Conservation (phyloP, 2,888 invertebrate genomes). For the Dolichopus griseipennis region DNA sequence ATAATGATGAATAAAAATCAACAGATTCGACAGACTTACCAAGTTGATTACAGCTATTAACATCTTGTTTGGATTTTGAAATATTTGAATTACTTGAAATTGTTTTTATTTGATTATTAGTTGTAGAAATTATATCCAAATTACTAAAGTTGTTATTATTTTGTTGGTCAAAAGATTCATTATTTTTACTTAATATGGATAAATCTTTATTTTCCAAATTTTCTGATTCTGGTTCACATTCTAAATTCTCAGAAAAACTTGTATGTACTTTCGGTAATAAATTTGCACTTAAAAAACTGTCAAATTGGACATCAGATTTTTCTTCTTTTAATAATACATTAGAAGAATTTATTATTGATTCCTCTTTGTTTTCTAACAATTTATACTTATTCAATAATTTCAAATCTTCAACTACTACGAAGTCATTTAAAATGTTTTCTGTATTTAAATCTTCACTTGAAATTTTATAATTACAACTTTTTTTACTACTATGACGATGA, state of each 20-base stretch:
- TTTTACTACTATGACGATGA: not conserved
- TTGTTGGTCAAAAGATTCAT: not conserved
- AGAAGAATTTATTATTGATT: not conserved
- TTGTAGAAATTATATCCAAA: not conserved
- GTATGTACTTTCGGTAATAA: not conserved
- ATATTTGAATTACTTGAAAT: not conserved
- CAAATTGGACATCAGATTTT: not conserved
- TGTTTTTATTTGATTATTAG: not conserved
- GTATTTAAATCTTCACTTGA: not conserved
- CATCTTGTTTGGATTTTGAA: not conserved
- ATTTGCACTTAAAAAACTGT: not conserved
- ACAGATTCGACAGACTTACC: not conserved
- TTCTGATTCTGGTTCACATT: not conserved
- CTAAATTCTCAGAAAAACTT: not conserved
- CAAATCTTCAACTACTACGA: not conserved
- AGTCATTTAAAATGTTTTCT: not conserved
- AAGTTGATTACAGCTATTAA: not conserved
- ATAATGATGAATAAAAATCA: constrained; percentile 35
- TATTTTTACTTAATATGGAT: not conserved
- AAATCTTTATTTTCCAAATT: not conserved
- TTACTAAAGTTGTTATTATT: not conserved
- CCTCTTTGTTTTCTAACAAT: not conserved
- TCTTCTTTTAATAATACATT: not conserved
- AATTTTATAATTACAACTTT: not conserved
- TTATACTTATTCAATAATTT: not conserved